These are phyloP conservation scores for Capitulum mitella DNA, from an alignment of 2,888 invertebrate species.

Conservation along the genomic window DNA sequence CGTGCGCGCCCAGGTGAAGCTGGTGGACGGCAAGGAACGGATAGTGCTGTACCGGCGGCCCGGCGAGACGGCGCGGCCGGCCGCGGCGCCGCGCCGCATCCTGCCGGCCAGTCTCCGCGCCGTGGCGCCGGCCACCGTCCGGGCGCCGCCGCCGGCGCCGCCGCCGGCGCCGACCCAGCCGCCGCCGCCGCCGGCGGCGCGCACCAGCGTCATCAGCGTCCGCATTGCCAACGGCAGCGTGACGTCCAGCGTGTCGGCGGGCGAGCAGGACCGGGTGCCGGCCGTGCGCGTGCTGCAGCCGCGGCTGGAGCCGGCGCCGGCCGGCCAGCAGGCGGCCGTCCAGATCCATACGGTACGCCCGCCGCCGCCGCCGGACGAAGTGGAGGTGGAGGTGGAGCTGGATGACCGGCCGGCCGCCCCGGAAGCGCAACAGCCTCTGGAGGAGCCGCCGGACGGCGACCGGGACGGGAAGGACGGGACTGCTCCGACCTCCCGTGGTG, in stretches of 20 bases:
- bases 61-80: neutral
- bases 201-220: neutral
- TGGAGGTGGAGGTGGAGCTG: neutral
- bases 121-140: neutral
- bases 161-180: neutral
- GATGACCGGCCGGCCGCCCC: no score
- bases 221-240: constrained; percentile 9
- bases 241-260: neutral
- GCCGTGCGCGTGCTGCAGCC: neutral
- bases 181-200: neutral
- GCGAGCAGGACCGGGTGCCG: neutral
- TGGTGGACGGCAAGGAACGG: constrained; percentile 1
- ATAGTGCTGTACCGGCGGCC: neutral
- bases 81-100: neutral
- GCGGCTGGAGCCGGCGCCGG: neutral
- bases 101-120: neutral
- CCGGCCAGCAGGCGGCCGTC: neutral
- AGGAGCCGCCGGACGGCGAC: no score
- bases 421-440: no score
- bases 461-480: no score
- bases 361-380: neutral
- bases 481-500: no score
- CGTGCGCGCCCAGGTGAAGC: neutral
- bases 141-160: neutral
- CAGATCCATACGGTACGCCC: neutral